Conservation (phyloP, 2,797 vertebrate genomes). For the Myotis daubentonii region DNA sequence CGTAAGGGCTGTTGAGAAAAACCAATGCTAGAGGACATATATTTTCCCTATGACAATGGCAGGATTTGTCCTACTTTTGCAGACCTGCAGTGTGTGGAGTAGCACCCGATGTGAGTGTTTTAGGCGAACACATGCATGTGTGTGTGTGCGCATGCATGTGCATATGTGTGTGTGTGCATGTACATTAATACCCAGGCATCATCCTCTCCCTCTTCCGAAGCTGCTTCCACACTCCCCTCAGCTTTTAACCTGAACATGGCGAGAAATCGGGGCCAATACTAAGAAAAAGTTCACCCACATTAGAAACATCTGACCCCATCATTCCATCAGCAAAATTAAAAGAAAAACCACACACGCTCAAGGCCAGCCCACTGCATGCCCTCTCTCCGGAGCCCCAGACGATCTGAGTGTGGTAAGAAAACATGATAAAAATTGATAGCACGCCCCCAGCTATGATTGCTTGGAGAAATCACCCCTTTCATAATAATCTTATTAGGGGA, state of each 20-base stretch:
- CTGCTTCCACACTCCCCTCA: not conserved
- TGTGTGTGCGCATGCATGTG: not conserved
- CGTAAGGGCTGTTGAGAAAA: not conserved
- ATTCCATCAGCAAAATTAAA: not conserved
- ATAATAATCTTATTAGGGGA: conserved; percentile 81
- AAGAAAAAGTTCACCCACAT: not conserved
- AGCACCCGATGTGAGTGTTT: not conserved
- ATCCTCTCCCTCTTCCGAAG: not conserved
- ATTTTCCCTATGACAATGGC: not conserved
- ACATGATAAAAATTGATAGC: conserved; percentile 76
- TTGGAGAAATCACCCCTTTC: conserved; percentile 81
- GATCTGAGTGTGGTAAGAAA: conserved; percentile 20
- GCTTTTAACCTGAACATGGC: not conserved
- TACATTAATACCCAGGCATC: not conserved
- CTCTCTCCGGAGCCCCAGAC: conserved; percentile 52
- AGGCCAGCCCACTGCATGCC: not conserved
- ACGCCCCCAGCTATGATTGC: conserved; percentile 55
- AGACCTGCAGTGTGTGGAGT: too few species aligned
- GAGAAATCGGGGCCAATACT: not conserved
- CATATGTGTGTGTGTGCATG: too few species aligned
- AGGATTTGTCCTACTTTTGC: not conserved
- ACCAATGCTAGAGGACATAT: fast-evolving
- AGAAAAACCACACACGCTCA: not conserved
- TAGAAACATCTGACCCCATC: not conserved
- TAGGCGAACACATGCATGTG: too few species aligned